Base-by-base conservation (phyloP, 2,888 invertebrate species). In the Dione vanillae region DNA sequence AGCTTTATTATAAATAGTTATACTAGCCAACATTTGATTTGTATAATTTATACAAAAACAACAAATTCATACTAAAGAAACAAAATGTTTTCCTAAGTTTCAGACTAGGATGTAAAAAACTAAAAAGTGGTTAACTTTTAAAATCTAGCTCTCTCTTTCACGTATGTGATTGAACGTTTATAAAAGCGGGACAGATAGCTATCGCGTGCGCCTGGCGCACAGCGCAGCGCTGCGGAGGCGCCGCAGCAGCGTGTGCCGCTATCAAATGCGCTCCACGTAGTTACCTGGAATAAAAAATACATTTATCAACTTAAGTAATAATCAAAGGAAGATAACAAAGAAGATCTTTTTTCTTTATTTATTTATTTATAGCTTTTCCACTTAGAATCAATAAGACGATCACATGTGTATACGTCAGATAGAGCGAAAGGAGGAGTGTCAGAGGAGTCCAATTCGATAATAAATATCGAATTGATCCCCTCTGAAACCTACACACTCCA, bases 251-350 rank as follows among this genome's bases (percentile, higher is more conserved):
- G 83, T 74, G 78, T 84, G 84, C 83, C 91, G 92, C 92, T 93
- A 92, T 93, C 93, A 93, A 84, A 93, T 93, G 83, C 93, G 92
- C 85, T 93, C 92, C 82, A 93, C 93, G 85, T 93, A 93, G 92
- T 99, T 99, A 79, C 99, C 99, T 77, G 98, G 0, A 74, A 74
- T 5, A 35, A 35, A 35, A 27, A 41, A 20, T 10, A 8, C 8
- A 37, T 47, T 19, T 59, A 19, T 27, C 0, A 10, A 16, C 16
- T 7, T n/a, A n/a, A n/a, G n/a, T n/a, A n/a, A n/a, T n/a, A n/a
- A n/a, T n/a, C n/a, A n/a, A n/a, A n/a, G n/a, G n/a, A n/a, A n/a
- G n/a, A n/a, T n/a, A n/a, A n/a, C n/a, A n/a, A n/a, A n/a, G n/a
- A n/a, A n/a, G n/a, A n/a, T n/a, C n/a, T n/a, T n/a, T n/a, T n/a